These are phyloP conservation scores for Meandrusa payeni DNA, from an alignment of 2,888 invertebrate species.

Conservation along the genomic window DNA sequence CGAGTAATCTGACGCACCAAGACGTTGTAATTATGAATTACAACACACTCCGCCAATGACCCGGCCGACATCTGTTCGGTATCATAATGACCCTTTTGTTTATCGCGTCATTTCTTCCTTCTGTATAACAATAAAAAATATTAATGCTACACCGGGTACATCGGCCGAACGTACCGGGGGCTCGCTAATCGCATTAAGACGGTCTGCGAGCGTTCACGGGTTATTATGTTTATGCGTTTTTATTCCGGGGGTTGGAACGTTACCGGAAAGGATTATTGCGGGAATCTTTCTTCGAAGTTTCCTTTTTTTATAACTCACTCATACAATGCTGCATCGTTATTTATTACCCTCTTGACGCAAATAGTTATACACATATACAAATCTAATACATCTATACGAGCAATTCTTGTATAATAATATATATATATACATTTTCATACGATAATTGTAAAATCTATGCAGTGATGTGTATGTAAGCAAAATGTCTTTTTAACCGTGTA, in stretches of 20 bases:
- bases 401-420: too few relatives aligned
- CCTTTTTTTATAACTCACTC: slow-evolving; percentile 10
- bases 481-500: too few relatives aligned
- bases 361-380: too few relatives aligned
- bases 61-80: slow-evolving; percentile 45
- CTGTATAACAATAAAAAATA: slow-evolving; percentile 71
- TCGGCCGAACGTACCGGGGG: slow-evolving; percentile 58
- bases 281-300: slow-evolving; percentile 1
- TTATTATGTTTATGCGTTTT: slow-evolving; percentile 71
- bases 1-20: too few relatives aligned
- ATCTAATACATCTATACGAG: too few relatives aligned
- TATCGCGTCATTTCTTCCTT: slow-evolving; percentile 66
- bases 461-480: too few relatives aligned
- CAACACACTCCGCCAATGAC: slow-evolving; percentile 2
- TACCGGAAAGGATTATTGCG: slow-evolving; percentile 47
- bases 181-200: slow-evolving; percentile 56
- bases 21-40: slow-evolving; percentile 11
- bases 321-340: too few relatives aligned
- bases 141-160: slow-evolving; percentile 54
- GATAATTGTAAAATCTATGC: too few relatives aligned
- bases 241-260: slow-evolving; percentile 48
- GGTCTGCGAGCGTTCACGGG: slow-evolving; percentile 70
- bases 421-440: too few relatives aligned
- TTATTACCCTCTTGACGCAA: too few relatives aligned
- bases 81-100: slow-evolving; percentile 64